A percentile compares a stretch with the other conserved stretches of the same genome.
phyloP scores from a whole-genome alignment of 2,113 vertebrate genomes.

The Percina caprodes region DNA sequence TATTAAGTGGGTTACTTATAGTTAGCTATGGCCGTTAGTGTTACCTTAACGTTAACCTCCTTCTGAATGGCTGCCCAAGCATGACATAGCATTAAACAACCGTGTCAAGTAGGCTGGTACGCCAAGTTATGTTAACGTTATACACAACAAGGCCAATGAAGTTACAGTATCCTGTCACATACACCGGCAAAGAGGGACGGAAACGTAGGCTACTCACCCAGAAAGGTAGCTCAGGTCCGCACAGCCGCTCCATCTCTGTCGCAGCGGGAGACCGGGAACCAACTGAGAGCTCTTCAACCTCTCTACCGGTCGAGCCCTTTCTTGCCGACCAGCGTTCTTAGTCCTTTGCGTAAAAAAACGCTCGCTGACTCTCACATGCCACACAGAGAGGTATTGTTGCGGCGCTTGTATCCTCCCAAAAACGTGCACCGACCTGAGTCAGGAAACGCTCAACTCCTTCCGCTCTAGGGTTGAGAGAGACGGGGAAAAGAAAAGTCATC shows the following conservation, averaged over 20 bases:
- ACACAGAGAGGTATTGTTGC: slow-evolving; percentile 4
- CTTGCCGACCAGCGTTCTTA: slow-evolving; percentile 27
- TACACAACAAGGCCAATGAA: background rate
- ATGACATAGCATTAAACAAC: background rate
- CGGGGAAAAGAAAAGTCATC: slow-evolving; percentile 24
- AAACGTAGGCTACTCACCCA: slow-evolving; percentile 80
- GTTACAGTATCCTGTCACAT: slow-evolving; percentile 33
- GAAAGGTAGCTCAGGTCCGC: slow-evolving; percentile 79
- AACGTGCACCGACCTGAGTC: background rate
- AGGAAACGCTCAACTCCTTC: slow-evolving; percentile 46
- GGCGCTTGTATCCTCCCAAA: background rate
- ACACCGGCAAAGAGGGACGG: background rate
- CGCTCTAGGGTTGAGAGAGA: slow-evolving; percentile 9
- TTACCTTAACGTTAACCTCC: background rate
- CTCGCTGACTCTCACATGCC: slow-evolving; percentile 56
- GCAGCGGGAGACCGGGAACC: slow-evolving; percentile 48
- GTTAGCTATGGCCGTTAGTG: background rate
- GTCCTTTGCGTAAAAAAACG: slow-evolving; percentile 11
- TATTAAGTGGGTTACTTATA: slow-evolving; percentile 57
- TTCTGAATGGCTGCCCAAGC: slow-evolving; percentile 23
- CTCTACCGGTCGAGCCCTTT: slow-evolving; percentile 45
- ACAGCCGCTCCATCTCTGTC: slow-evolving; percentile 80
- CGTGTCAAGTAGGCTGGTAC: slow-evolving; percentile 7
- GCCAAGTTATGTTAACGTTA: background rate
- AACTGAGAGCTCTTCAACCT: slow-evolving; percentile 44